Base-by-base conservation (phyloP, 2,113 vertebrate species). In the Struthidea cinerea region DNA sequence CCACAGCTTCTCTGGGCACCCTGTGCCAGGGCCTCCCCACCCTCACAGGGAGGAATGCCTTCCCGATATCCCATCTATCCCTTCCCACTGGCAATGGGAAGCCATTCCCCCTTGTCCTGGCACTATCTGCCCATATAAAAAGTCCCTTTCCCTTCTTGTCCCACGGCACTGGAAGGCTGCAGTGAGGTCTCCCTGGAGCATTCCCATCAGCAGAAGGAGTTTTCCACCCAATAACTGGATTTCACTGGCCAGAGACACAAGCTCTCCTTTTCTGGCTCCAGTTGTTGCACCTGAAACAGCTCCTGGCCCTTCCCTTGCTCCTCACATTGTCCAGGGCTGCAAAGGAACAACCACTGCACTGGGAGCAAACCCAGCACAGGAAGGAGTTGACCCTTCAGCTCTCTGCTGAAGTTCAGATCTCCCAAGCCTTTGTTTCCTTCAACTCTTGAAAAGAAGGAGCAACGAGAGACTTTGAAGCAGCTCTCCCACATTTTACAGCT, bases 11-110 rank as follows among this genome's bases (percentile, higher is more conserved):
- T 63, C 49, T 68, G 53, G 37, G 27, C 26, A 50, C 7, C 32
- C 49, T 52, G 44, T 67, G 44, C 52, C 68, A 81, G 68, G 37
- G 33, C 37, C 44, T 44, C 0, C 0, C 4, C 27, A 22, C 30
- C n/a, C 41, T 49, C 8, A 0, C 11, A 61, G 33, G 6, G 2
- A 16, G 3, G 3, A 16, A 49, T 55, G 32, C 2, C 30, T 41
- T 2, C n/a, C 41, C 35, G 55, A 1, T 6, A 33, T 37, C 41
- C 41, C 60, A 83, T 1, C 35, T 2, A 16, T 0, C 11, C 53
- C 39, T 47, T 1, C 26, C 16, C 63, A 61, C 30, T 47, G 26
- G 21, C 78, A 61, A 4, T 35, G 41, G 16, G 61, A 32, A 30
- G 26, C 21, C 55, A 20, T 61, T 35, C 23, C 39, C 37, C 19